Evolutionary conservation across 2,888 invertebrate genomes (phyloP).

Genomic region (Caenorhabditis parvicauda): DNA sequence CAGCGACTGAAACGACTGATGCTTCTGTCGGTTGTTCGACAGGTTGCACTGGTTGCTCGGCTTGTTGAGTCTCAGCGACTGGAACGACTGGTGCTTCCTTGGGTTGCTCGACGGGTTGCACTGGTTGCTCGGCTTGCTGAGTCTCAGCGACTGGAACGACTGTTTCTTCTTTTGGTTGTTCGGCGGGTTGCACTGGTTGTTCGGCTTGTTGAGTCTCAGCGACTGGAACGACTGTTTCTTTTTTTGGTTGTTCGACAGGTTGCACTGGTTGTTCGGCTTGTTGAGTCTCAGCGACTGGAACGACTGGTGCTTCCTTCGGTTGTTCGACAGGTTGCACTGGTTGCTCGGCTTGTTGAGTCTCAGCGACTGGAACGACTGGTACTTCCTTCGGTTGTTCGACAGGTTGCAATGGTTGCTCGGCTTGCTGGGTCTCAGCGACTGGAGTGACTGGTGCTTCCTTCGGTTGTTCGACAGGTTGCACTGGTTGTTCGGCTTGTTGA

Average conservation of each 20-base stretch:
- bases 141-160: neutral
- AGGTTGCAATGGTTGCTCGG: slow-evolving; percentile 3
- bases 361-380: neutral
- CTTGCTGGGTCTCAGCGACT: slow-evolving; percentile 1
- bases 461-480: neutral
- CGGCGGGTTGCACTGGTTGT: neutral
- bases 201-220: slow-evolving; percentile 1
- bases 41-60: too few relatives aligned
- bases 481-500: too few relatives aligned
- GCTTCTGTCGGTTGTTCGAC: too few relatives aligned
- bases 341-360: neutral
- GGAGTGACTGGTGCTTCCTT: slow-evolving; percentile 7
- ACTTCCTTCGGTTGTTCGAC: neutral
- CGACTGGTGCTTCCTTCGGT: slow-evolving; percentile 2
- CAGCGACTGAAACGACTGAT: slow-evolving; percentile 2
- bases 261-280: slow-evolving; percentile 1
- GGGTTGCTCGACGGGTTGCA: neutral
- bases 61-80: too few relatives aligned
- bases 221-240: too few relatives aligned
- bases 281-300: neutral
- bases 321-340: too few relatives aligned
- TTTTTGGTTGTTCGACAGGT: too few relatives aligned
- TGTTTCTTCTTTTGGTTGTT: neutral
- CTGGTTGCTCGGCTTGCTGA: neutral
- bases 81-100: slow-evolving; percentile 4